These are phyloP conservation scores for Tympanoctomys barrerae DNA, from an alignment of 2,797 vertebrate species.

Conservation along the genomic window DNA sequence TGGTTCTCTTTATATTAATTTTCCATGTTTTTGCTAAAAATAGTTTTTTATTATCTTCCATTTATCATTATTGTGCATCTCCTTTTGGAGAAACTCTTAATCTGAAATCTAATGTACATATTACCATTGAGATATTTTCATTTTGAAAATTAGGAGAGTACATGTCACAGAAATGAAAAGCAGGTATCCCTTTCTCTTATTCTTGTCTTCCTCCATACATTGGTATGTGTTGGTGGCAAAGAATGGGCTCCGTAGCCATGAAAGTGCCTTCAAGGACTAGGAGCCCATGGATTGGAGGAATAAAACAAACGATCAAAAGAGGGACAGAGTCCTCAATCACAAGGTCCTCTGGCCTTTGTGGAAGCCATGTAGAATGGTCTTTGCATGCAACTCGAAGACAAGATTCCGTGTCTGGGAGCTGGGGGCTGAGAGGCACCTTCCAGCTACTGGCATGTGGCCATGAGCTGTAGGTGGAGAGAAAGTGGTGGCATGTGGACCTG, in stretches of 20 bases:
- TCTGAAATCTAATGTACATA: not conserved
- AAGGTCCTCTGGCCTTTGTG: not conserved
- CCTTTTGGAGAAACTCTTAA: not conserved
- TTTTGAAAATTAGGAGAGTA: not conserved
- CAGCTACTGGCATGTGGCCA: not conserved
- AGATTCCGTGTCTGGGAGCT: not conserved
- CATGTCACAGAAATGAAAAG: slow-evolving; percentile 11
- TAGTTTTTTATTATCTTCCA: not conserved
- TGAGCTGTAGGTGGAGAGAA: not conserved
- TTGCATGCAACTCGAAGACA: not conserved
- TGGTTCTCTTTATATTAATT: not conserved
- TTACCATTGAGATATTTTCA: not conserved
- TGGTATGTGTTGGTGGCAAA: not conserved
- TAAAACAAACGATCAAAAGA: not conserved
- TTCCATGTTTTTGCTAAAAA: not conserved
- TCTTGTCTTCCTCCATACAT: not conserved
- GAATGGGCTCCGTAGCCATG: not conserved
- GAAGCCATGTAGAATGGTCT: not conserved
- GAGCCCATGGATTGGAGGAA: too few relatives aligned
- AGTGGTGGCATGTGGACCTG: not conserved
- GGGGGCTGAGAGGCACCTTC: not conserved
- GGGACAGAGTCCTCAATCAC: not conserved
- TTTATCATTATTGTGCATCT: slow-evolving; percentile 13
- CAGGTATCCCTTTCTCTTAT: not conserved
- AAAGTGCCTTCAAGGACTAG: not conserved